Conservation (phyloP, 2,888 invertebrate species). For the Lycophotia porphyrea region DNA sequence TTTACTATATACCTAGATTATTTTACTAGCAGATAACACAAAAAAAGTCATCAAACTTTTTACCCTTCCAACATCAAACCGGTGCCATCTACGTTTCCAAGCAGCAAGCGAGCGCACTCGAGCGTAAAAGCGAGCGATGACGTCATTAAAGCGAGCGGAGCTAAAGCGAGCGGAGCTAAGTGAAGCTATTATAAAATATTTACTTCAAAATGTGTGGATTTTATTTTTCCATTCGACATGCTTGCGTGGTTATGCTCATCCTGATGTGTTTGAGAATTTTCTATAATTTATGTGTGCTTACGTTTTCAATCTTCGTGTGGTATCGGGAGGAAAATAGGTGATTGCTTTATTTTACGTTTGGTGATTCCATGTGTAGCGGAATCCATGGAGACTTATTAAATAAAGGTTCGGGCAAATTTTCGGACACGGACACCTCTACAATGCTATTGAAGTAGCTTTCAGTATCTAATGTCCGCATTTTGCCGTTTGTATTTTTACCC, state of each 20-base stretch:
- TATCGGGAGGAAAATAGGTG: neutral
- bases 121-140: slow-evolving; percentile 58
- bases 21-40: slow-evolving; percentile 9
- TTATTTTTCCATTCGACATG: slow-evolving; percentile 36
- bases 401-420: neutral
- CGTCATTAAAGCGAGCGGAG: slow-evolving; percentile 54
- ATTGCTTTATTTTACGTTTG: neutral
- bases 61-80: slow-evolving; percentile 16
- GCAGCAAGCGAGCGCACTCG: slow-evolving; percentile 45
- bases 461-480: neutral
- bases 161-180: slow-evolving; percentile 48
- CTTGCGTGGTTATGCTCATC: slow-evolving; percentile 3
- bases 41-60: slow-evolving; percentile 39
- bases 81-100: slow-evolving; percentile 39
- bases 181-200: slow-evolving; percentile 61
- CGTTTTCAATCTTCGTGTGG: neutral
- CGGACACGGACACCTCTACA: neutral
- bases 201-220: slow-evolving; percentile 48
- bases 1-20: neutral
- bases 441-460: neutral
- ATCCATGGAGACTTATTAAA: neutral
- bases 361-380: neutral
- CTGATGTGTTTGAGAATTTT: slow-evolving; percentile 6
- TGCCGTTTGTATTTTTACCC: neutral
- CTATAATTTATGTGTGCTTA: slow-evolving; percentile 16